Percentiles rank a stretch among this genome's conserved stretches.
These are phyloP conservation scores for Gorsachius magnificus DNA, from an alignment of 2,797 vertebrate species.

Conservation along the genomic window DNA sequence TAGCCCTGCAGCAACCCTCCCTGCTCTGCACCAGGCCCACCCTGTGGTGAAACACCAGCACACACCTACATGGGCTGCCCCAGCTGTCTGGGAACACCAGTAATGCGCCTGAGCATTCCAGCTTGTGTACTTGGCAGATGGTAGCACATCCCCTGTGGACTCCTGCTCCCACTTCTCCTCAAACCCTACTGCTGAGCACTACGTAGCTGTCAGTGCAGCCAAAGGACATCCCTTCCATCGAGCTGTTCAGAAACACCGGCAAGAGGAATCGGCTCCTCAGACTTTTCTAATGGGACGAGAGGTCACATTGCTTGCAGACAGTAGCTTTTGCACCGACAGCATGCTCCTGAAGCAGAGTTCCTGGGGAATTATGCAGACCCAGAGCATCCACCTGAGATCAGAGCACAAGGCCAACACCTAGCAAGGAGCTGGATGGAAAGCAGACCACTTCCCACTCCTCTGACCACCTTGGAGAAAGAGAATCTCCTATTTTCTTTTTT, in stretches of 20 bases:
- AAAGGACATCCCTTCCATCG: background rate
- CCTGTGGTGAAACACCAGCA: background rate
- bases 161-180: background rate
- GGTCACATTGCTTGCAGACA: background rate
- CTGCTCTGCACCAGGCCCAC: rapidly evolving
- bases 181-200: background rate
- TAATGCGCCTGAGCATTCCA: background rate
- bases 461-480: background rate
- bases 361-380: background rate
- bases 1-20: background rate
- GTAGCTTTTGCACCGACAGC: background rate
- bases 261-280: background rate
- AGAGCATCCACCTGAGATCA: background rate
- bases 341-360: background rate
- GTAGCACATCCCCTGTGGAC: background rate
- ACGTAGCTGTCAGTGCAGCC: background rate
- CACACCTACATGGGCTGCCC: background rate
- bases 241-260: background rate
- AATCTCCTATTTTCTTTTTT: background rate
- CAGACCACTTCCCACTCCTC: background rate
- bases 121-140: rapidly evolving
- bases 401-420: background rate
- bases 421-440: background rate
- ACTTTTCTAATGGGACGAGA: background rate
- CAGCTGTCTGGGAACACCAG: rapidly evolving